Conservation (phyloP, 2,797 vertebrate species). For the Amazona ochrocephala region DNA sequence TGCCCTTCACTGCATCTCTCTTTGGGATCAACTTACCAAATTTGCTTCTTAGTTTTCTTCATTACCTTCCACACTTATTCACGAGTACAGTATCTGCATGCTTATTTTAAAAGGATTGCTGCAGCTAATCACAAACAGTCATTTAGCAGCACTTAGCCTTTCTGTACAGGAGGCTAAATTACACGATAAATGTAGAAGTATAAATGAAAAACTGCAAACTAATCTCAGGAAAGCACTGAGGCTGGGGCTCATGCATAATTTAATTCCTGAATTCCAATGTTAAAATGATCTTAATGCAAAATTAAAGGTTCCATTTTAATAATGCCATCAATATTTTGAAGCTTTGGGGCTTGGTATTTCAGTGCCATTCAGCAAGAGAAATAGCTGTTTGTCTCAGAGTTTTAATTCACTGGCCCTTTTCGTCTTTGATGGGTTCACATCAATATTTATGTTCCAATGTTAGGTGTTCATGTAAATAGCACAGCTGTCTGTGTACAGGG, state of each 20-base stretch:
- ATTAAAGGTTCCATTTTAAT: not conserved
- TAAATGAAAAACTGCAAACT: not conserved
- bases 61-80: accelerated
- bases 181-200: not conserved
- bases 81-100: accelerated
- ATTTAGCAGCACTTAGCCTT: not conserved
- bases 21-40: not conserved
- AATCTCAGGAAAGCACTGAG: not conserved
- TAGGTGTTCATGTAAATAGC: not conserved
- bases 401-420: not conserved
- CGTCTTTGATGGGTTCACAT: not conserved
- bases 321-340: not conserved
- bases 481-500: accelerated
- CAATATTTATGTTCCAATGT: not conserved
- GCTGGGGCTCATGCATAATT: not conserved
- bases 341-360: not conserved
- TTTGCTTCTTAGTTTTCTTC: not conserved
- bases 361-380: not conserved
- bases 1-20: not conserved
- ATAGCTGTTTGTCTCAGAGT: not conserved
- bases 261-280: not conserved
- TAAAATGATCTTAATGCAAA: not conserved
- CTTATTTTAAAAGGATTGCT: not conserved
- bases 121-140: not conserved
- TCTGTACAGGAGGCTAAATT: not conserved